Percentiles rank a stretch among this genome's conserved stretches.
These are phyloP conservation scores for Leptobrachium leishanense DNA, from an alignment of 2,113 vertebrate species.

Conservation along the genomic window DNA sequence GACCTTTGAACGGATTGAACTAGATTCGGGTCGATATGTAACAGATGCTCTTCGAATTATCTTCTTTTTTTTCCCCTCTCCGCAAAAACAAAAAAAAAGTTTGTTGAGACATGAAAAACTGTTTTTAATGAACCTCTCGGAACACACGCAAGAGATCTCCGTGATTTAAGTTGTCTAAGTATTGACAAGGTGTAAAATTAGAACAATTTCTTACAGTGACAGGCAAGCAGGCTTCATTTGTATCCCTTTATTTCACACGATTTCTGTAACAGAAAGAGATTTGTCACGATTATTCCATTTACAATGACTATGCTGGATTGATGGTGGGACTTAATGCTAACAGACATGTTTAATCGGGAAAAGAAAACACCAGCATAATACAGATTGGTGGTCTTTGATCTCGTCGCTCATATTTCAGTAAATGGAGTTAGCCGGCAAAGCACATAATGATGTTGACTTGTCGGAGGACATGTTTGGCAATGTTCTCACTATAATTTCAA, in stretches of 20 bases:
- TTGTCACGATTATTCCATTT: constrained; percentile 41
- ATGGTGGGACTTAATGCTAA: background rate
- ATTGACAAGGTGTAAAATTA: constrained; percentile 47
- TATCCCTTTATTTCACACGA: constrained; percentile 37
- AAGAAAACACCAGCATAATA: constrained; percentile 9
- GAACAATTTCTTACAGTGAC: constrained; percentile 33
- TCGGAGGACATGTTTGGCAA: background rate
- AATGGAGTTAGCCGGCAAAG: background rate
- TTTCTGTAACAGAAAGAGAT: constrained; percentile 24
- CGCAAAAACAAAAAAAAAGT: constrained; percentile 20
- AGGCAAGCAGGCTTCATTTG: constrained; percentile 34
- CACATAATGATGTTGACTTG: background rate
- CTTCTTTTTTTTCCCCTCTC: background rate
- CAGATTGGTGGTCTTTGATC: constrained; percentile 32
- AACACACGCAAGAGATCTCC: constrained; percentile 27
- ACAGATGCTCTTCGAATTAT: too few relatives aligned
- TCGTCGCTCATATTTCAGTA: constrained; percentile 21
- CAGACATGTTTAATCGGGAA: constrained; percentile 4
- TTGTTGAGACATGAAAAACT: constrained; percentile 13
- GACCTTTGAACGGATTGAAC: too few relatives aligned
- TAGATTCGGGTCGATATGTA: too few relatives aligned
- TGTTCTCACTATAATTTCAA: background rate
- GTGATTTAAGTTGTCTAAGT: constrained; percentile 32
- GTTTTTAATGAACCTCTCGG: background rate
- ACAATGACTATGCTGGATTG: constrained; percentile 21